Conservation (phyloP, 2,113 vertebrate genomes). For the Diadophis punctatus region DNA sequence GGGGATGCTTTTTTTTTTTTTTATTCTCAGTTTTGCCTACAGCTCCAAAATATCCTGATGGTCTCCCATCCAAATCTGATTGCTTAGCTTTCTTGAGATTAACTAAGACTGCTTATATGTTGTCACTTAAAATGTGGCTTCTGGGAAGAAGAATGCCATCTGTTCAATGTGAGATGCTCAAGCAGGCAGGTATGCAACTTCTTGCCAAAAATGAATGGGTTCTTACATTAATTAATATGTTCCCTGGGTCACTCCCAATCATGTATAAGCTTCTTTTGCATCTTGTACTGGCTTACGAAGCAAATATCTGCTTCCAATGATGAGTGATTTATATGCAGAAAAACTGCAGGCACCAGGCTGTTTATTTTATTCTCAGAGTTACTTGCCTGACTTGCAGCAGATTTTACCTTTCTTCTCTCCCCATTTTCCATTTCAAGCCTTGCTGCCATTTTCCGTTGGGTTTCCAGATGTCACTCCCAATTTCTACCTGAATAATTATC, state of each 20-base stretch:
- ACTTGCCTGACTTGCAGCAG: neutral
- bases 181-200: neutral
- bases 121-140: neutral
- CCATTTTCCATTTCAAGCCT: neutral
- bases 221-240: neutral
- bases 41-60: neutral
- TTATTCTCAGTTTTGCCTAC: neutral
- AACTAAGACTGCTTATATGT: neutral
- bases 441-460: neutral
- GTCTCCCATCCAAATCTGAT: neutral
- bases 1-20: neutral
- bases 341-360: neutral
- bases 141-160: neutral
- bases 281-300: neutral
- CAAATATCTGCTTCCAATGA: neutral
- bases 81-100: neutral
- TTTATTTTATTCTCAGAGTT: neutral
- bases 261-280: neutral
- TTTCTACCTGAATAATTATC: slow-evolving; percentile 3
- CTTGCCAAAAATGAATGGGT: neutral
- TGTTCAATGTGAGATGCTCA: neutral
- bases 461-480: neutral
- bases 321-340: neutral
- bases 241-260: neutral
- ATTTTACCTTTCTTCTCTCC: neutral